phyloP scores from a whole-genome alignment of 2,797 vertebrate genomes.

The Takifugu rubripes region DNA sequence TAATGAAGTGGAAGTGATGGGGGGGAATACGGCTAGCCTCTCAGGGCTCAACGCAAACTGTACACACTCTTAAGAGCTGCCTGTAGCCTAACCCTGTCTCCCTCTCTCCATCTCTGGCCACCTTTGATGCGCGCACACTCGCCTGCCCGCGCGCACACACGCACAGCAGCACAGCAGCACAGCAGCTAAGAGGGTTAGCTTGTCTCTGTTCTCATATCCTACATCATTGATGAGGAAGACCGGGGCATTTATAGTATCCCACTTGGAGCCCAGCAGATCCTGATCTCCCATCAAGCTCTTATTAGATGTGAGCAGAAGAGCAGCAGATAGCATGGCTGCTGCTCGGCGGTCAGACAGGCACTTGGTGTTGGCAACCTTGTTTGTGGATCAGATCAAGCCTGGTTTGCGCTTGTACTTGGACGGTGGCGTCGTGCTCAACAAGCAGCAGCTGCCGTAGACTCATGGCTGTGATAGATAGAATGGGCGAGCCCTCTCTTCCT shows the following conservation, averaged over 20 bases:
- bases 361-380: constrained; percentile 55
- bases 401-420: constrained; percentile 39
- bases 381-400: constrained; percentile 43
- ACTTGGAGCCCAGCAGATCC: constrained; percentile 45
- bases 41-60: constrained; percentile 71
- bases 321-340: constrained; percentile 34
- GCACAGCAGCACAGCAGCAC: constrained; percentile 12
- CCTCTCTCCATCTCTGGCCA: constrained; percentile 46
- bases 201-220: constrained; percentile 69
- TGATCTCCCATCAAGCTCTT: constrained; percentile 42
- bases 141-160: constrained; percentile 24
- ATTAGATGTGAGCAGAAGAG: constrained; percentile 33
- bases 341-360: constrained; percentile 41
- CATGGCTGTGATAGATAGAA: constrained; percentile 25
- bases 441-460: constrained; percentile 13
- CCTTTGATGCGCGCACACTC: constrained; percentile 16
- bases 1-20: constrained; percentile 81
- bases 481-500: constrained; percentile 31
- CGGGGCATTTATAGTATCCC: constrained; percentile 66
- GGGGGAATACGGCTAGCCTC: constrained; percentile 74
- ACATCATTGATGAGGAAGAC: constrained; percentile 74
- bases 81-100: constrained; percentile 58
- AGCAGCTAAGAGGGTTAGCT: constrained; percentile 71
- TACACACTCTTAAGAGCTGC: constrained; percentile 77
- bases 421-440: constrained; percentile 42